phyloP scores from a whole-genome alignment of 2,797 vertebrate genomes.

The Spinibarbus caldwelli region DNA sequence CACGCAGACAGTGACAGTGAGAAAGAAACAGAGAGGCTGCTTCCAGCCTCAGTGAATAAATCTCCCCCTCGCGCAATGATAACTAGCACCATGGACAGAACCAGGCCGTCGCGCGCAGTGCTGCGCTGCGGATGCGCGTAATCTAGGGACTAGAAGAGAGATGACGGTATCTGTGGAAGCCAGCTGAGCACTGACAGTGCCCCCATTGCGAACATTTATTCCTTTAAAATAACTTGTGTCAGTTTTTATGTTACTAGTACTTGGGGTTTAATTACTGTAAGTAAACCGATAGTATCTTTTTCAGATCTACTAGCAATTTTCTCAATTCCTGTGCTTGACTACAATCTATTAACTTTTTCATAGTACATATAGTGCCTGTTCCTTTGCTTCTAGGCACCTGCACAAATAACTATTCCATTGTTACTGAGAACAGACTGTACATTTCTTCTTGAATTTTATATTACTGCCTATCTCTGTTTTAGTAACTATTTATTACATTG shows the following conservation, averaged over 20 bases:
- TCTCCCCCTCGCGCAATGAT: constrained; percentile 14
- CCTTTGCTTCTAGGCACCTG: neutral
- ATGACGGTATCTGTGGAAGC: constrained; percentile 37
- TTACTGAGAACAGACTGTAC: neutral
- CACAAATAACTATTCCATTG: neutral
- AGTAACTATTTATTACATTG: too few relatives aligned
- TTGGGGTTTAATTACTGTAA: neutral
- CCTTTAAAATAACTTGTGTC: neutral
- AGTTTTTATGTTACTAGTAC: neutral
- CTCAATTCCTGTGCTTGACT: neutral
- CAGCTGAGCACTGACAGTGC: constrained; percentile 1
- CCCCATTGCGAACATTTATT: neutral
- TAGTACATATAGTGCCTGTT: neutral
- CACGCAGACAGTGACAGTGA: constrained; percentile 3
- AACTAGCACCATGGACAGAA: constrained; percentile 59
- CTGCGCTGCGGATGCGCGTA: constrained; percentile 48
- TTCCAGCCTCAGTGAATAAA: constrained; percentile 24
- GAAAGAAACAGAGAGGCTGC: neutral
- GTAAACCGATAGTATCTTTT: neutral
- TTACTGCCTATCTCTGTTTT: neutral
- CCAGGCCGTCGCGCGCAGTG: constrained; percentile 35
- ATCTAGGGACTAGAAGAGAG: constrained; percentile 16
- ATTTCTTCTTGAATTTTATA: neutral
- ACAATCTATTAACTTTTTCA: constrained; percentile 12
- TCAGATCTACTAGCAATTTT: neutral